phyloP scores from a whole-genome alignment of 2,888 invertebrate genomes.

The Brachypterus glaber region DNA sequence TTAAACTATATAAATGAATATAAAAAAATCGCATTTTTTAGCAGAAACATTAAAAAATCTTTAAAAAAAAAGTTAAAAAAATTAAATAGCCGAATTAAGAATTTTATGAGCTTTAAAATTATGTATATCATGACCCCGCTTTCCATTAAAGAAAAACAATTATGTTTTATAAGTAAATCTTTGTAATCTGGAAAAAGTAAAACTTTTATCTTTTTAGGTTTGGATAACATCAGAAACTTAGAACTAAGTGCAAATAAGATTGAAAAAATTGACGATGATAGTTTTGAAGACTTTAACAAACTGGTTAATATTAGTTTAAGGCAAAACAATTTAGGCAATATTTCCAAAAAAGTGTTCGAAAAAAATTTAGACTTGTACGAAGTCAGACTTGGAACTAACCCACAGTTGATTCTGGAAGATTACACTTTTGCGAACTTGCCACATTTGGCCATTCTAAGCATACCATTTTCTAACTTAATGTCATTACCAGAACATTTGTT shows the following conservation, averaged over 20 bases:
- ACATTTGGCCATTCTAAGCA: conserved; percentile 18
- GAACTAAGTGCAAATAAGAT: conserved; percentile 62
- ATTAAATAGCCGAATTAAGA: too few relatives aligned
- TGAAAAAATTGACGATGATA: conserved; percentile 48
- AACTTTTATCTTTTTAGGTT: too few relatives aligned
- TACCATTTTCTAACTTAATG: conserved; percentile 38
- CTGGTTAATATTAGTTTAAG: conserved; percentile 24
- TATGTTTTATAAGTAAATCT: too few relatives aligned
- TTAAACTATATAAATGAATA: too few relatives aligned
- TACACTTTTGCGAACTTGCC: conserved; percentile 47
- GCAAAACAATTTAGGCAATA: conserved; percentile 39
- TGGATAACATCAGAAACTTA: conserved; percentile 53
- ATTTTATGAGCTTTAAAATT: too few relatives aligned
- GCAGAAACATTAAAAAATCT: too few relatives aligned
- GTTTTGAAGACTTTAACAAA: conserved; percentile 40
- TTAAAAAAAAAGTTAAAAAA: too few relatives aligned
- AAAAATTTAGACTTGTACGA: conserved; percentile 48
- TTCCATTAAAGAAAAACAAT: too few relatives aligned
- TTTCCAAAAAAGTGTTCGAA: conserved; percentile 52
- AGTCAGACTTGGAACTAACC: conserved; percentile 44
- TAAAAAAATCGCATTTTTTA: too few relatives aligned
- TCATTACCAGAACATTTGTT: conserved; percentile 54
- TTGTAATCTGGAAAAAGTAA: too few relatives aligned
- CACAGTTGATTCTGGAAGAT: conserved; percentile 19
- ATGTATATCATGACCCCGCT: too few relatives aligned